Evolutionary conservation across 2,113 vertebrate genomes (phyloP).

Genomic region (Platysternon megacephalum): DNA sequence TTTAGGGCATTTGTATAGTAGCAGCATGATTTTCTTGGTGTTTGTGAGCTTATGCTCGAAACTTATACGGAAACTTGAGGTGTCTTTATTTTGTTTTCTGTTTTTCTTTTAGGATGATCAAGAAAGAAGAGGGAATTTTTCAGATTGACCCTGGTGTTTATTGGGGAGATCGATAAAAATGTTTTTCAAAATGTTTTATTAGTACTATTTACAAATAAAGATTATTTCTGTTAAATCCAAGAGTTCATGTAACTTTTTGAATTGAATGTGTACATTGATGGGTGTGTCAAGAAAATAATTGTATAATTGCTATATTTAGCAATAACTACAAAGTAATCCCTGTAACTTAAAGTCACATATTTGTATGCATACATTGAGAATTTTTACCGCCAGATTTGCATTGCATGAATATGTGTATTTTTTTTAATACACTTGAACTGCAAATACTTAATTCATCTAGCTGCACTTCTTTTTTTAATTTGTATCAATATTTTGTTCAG

Average conservation of each 20-base stretch:
- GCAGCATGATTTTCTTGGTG: neutral
- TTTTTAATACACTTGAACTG: neutral
- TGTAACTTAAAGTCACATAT: neutral
- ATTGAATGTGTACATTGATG: neutral
- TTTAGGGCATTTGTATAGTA: neutral
- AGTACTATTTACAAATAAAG: conserved; percentile 12
- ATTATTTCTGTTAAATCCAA: neutral
- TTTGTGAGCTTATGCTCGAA: neutral
- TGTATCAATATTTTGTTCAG: neutral
- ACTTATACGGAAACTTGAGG: neutral
- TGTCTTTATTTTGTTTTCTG: conserved; percentile 6
- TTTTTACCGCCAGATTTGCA: neutral
- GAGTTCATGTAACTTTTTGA: neutral
- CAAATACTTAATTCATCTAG: accelerated
- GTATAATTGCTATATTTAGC: neutral
- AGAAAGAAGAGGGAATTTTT: neutral
- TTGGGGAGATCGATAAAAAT: neutral
- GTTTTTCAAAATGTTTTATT: neutral
- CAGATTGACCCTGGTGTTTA: neutral
- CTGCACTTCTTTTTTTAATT: neutral
- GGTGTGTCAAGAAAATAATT: neutral
- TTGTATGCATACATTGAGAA: neutral
- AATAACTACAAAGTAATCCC: neutral
- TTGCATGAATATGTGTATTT: neutral
- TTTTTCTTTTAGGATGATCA: conserved; percentile 44